phyloP scores from a whole-genome alignment of 2,797 vertebrate species.

The Darevskia mixta region DNA sequence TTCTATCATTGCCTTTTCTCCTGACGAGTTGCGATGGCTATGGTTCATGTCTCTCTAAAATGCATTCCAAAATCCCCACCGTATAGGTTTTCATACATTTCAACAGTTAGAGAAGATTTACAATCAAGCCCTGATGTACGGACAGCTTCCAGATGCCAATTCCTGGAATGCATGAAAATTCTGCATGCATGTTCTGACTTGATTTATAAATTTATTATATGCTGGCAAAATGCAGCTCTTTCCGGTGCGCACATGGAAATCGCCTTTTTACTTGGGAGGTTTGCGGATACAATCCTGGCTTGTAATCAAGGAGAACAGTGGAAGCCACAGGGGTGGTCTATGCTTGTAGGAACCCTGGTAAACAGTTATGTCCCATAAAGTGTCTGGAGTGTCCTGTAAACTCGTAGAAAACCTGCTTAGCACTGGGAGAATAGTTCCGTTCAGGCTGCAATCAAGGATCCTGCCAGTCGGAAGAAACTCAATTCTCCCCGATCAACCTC shows the following conservation, averaged over 20 bases:
- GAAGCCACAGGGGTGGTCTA: background rate
- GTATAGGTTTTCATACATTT: slow-evolving; percentile 5
- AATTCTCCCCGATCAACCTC: background rate
- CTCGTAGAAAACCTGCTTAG: background rate
- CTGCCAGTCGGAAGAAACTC: background rate
- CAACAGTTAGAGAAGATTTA: background rate
- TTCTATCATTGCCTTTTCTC: no score
- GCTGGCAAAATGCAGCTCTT: background rate
- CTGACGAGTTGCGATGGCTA: no score
- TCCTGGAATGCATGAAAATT: slow-evolving; percentile 4
- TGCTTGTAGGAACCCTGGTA: background rate
- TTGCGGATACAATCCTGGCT: background rate
- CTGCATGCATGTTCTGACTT: slow-evolving; percentile 28
- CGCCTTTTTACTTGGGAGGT: slow-evolving; percentile 8
- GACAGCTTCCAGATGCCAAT: slow-evolving; percentile 46
- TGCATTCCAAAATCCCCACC: background rate
- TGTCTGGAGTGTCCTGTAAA: background rate
- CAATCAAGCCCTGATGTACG: background rate
- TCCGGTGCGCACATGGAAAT: slow-evolving; percentile 20
- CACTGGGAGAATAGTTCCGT: background rate
- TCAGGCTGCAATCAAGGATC: background rate
- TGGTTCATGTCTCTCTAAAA: background rate
- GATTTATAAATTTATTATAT: slow-evolving; percentile 20
- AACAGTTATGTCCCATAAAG: background rate
- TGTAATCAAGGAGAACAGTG: background rate